Evolutionary conservation across 1,140 invertebrate genomes (phyloP).

Genomic region (Caenorhabditis brenneri): DNA sequence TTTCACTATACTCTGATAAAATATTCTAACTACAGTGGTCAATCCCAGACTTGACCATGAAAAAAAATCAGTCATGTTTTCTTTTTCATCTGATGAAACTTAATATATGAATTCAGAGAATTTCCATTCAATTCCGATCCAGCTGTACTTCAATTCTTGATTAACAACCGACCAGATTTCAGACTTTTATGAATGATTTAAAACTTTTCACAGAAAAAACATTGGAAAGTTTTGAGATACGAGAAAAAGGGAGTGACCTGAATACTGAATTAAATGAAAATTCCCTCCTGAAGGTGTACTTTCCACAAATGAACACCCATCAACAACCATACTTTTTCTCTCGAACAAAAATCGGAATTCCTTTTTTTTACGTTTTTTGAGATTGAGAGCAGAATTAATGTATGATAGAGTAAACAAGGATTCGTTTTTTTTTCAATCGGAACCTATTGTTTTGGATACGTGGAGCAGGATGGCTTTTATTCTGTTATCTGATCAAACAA

Average conservation of each 20-base stretch:
- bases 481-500: neutral
- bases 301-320: neutral
- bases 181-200: slow-evolving; percentile 2
- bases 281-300: neutral
- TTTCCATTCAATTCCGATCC: no score
- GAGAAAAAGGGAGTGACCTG: neutral
- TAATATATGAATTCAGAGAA: neutral
- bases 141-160: neutral
- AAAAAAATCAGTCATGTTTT: no score
- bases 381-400: neutral
- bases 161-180: neutral
- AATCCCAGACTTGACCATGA: no score
- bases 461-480: neutral
- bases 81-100: no score
- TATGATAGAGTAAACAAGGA: neutral
- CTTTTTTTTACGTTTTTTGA: neutral
- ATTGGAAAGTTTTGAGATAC: neutral
- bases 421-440: neutral
- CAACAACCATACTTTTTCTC: neutral
- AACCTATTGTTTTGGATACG: neutral
- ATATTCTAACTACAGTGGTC: no score
- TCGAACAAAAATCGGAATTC: neutral
- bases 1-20: no score
- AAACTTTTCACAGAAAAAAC: neutral
- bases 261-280: neutral